A percentile compares a stretch with the other conserved stretches of the same genome.
These are phyloP conservation scores for Sus cebifrons DNA, from an alignment of 2,797 vertebrate genomes.

Conservation along the genomic window DNA sequence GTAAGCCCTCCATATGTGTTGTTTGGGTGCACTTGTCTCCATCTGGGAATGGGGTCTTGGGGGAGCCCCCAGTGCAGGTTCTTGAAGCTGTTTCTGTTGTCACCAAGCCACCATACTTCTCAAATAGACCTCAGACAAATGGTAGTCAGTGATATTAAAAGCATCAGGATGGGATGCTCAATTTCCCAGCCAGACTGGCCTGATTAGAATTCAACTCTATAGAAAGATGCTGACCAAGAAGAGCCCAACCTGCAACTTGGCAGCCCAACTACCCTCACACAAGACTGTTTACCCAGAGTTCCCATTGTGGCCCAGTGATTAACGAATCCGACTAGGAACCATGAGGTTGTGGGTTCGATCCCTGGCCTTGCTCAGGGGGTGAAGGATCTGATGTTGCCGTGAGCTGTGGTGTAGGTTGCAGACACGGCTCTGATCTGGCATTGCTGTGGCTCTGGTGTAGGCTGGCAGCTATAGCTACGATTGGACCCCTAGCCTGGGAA, in stretches of 20 bases:
- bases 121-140: background rate
- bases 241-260: background rate
- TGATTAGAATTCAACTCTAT: background rate
- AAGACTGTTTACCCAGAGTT: background rate
- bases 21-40: rapidly evolving
- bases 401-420: too few relatives aligned
- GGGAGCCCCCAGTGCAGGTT: too few relatives aligned
- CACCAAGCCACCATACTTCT: background rate
- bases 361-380: too few relatives aligned
- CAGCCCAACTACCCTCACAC: background rate
- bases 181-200: background rate
- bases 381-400: too few relatives aligned
- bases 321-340: too few relatives aligned
- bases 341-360: too few relatives aligned
- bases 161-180: background rate
- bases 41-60: background rate
- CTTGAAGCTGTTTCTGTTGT: background rate
- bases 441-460: too few relatives aligned
- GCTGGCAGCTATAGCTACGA: too few relatives aligned
- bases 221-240: background rate
- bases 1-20: too few relatives aligned
- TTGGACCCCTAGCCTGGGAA: too few relatives aligned
- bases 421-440: too few relatives aligned
- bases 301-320: too few relatives aligned
- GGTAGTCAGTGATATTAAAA: background rate